Evolutionary conservation across 2,888 invertebrate species (phyloP).

Genomic region (Acanthoscelides obtectus): DNA sequence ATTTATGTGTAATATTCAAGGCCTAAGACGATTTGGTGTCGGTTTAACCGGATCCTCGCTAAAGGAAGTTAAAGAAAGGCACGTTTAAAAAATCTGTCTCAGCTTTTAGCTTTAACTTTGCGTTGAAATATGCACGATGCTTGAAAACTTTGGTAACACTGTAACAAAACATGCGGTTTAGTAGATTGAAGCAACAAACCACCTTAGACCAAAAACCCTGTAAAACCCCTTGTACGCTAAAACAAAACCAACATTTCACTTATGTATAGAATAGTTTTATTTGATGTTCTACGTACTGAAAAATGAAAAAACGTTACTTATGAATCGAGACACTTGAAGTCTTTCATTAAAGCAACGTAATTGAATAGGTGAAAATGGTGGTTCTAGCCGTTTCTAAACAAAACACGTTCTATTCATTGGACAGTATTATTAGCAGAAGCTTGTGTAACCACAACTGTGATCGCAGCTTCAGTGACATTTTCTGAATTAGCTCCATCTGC

Average conservation of each 20-base stretch:
- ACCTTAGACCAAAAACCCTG: neutral
- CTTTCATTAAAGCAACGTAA: too few relatives aligned
- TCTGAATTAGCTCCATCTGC: slow-evolving; percentile 36
- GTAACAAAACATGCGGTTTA: too few relatives aligned
- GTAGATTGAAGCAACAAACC: neutral
- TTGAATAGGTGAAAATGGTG: neutral
- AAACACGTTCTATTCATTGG: slow-evolving; percentile 13
- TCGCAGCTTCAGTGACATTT: slow-evolving; percentile 21
- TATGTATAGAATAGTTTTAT: neutral
- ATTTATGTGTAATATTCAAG: neutral
- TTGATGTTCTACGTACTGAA: too few relatives aligned
- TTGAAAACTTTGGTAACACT: too few relatives aligned
- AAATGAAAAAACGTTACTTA: too few relatives aligned
- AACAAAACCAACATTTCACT: neutral
- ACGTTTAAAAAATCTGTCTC: too few relatives aligned
- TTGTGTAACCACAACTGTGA: slow-evolving; percentile 3
- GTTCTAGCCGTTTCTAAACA: neutral
- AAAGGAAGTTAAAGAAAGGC: too few relatives aligned
- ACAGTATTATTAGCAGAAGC: slow-evolving; percentile 16
- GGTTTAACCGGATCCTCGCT: too few relatives aligned
- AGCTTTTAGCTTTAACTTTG: too few relatives aligned
- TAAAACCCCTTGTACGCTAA: neutral
- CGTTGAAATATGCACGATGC: too few relatives aligned
- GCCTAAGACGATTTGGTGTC: neutral
- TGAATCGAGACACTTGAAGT: too few relatives aligned